Evolutionary conservation across 2,113 vertebrate genomes (phyloP).

Genomic region (Ailurus styani): DNA sequence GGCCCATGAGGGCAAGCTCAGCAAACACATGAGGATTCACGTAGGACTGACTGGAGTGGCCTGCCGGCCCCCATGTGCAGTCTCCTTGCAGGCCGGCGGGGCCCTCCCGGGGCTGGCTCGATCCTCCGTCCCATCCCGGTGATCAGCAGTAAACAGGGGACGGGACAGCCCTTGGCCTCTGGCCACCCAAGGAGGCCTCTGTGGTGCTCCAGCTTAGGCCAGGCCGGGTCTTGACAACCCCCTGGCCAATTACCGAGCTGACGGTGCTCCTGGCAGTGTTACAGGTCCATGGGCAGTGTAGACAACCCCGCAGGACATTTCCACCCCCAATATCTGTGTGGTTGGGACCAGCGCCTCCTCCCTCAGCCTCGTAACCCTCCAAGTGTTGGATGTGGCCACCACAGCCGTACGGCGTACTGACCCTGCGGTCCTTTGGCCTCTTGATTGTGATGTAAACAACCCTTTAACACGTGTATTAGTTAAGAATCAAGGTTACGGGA

Average conservation of each 20-base stretch:
- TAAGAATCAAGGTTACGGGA: background rate
- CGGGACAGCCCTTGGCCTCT: background rate
- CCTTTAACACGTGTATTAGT: background rate
- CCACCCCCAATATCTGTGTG: background rate
- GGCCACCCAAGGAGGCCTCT: background rate
- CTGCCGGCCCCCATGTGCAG: background rate
- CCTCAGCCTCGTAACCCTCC: background rate
- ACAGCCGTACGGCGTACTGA: background rate
- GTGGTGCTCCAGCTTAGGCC: background rate
- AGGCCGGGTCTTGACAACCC: no score
- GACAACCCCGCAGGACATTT: background rate
- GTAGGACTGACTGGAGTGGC: background rate
- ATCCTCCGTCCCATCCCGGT: background rate
- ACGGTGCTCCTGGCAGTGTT: background rate
- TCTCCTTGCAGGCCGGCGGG: no score
- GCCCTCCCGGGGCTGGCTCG: background rate
- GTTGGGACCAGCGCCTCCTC: no score
- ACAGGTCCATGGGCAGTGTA: background rate
- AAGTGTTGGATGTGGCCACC: background rate
- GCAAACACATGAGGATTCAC: fast-evolving
- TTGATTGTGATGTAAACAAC: no score
- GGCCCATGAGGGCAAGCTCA: background rate
- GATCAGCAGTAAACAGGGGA: background rate
- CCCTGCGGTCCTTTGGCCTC: background rate
- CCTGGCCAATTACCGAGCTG: background rate